Base-by-base conservation (phyloP, 2,797 vertebrate species). In the Dermochelys coriacea region DNA sequence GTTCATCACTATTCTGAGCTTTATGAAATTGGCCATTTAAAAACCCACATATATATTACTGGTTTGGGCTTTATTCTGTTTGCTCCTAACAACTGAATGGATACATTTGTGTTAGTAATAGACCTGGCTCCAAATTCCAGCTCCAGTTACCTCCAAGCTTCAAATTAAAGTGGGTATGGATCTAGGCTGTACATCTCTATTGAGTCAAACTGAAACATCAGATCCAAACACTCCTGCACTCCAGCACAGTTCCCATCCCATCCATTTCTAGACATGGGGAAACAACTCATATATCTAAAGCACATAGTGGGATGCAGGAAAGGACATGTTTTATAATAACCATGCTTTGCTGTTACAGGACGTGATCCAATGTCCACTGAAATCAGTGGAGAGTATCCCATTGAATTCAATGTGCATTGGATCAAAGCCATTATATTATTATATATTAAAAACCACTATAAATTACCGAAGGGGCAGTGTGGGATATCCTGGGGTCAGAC, bases 401-500 rank as follows among this genome's bases (percentile, higher is more conserved):
- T 12, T 89, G 92, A 85, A 89, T 89, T 95, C 91, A 97, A 85
- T 90, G 81, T 79, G 87, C 88, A 71, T 19, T 89, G 94, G 82
- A 94, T 95, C 83, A 37, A 95, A 95, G 88, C 94, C 92, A 41
- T 41, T 41, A 41, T 41, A 41, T 41, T 41, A 41, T 41, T 41
- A 41, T 41, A 41, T 71, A 92, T 94, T 94, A 95, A 94, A 94
- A 93, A 87, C 50, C 61, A 29, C 55, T 41, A 71, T 96, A 96
- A 95, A 94, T 97, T 94, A 95, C 59, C 12, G 74, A 89, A 54
- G 89, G 75, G 83, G 61, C 57, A 23, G 27, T 77, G 41, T 18
- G 86, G 83, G 79, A 93, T 4, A 7, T 93, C 92, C 91, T 97
- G 94, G 94, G 95, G 75, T 90, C 92, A 96, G 91, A 81, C 86